Conservation (phyloP, 1,140 invertebrate genomes). For the Anastrepha ludens region DNA sequence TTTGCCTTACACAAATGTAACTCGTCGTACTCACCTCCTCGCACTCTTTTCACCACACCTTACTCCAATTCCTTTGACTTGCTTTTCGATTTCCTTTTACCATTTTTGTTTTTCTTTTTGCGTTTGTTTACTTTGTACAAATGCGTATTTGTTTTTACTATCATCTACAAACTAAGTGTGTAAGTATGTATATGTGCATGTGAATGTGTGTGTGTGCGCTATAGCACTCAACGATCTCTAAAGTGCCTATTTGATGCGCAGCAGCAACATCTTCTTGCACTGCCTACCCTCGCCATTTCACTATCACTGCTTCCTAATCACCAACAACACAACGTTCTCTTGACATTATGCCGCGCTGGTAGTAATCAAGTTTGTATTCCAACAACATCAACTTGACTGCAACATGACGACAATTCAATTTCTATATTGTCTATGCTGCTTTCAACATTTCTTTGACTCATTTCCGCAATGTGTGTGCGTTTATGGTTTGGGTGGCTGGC, state of each 20-base stretch:
- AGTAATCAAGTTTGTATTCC: conserved; percentile 22
- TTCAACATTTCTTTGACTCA: conserved; percentile 38
- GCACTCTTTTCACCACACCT: background rate
- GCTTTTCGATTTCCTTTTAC: conserved; percentile 5
- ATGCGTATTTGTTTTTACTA: conserved; percentile 3
- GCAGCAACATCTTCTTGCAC: background rate
- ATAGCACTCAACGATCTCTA: background rate
- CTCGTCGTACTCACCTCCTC: too few species aligned
- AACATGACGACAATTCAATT: conserved; percentile 39
- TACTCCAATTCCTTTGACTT: conserved; percentile 8
- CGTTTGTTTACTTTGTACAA: background rate
- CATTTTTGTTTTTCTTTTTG: background rate
- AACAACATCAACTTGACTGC: background rate
- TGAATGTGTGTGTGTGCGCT: background rate
- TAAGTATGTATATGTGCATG: background rate
- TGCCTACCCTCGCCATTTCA: too few species aligned
- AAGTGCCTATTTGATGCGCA: too few species aligned
- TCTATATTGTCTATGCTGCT: background rate
- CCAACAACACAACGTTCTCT: background rate
- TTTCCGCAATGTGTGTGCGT: background rate
- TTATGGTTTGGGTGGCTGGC: background rate
- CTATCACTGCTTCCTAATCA: background rate
- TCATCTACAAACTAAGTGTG: background rate
- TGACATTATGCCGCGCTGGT: conserved; percentile 12
- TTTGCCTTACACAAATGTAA: too few species aligned